A percentile compares a stretch with the other conserved stretches of the same genome.
Conservation (phyloP, 2,888 invertebrate genomes). For the Lydus trimaculatus region DNA sequence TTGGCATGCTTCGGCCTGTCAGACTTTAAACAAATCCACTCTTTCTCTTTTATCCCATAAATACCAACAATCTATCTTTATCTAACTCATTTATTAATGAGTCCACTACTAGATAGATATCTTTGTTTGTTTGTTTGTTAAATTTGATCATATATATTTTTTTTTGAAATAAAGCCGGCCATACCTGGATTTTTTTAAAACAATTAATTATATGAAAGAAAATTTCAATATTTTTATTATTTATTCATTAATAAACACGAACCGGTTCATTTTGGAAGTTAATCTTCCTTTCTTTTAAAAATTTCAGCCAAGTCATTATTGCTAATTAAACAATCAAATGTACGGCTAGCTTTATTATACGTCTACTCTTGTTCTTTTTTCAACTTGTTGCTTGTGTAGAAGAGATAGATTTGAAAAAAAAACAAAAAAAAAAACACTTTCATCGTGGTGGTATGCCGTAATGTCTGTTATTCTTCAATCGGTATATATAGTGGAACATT, state of each 20-base stretch:
- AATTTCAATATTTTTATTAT: background rate
- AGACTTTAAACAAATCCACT: slow-evolving; percentile 20
- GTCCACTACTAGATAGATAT: background rate
- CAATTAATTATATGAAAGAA: no score
- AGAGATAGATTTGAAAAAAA: slow-evolving; percentile 16
- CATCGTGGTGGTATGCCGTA: slow-evolving; percentile 31
- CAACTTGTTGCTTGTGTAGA: slow-evolving; percentile 29
- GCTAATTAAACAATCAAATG: slow-evolving; percentile 33
- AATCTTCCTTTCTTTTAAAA: slow-evolving; percentile 16
- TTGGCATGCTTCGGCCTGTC: slow-evolving; percentile 24
- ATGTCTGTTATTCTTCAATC: slow-evolving; percentile 38
- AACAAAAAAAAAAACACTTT: background rate
- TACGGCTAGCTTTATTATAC: slow-evolving; percentile 35
- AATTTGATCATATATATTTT: background rate
- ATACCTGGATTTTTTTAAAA: background rate
- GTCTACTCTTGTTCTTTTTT: slow-evolving; percentile 15
- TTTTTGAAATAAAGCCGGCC: background rate
- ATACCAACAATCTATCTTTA: background rate
- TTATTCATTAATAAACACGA: background rate
- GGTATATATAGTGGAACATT: slow-evolving; percentile 17
- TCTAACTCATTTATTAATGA: background rate
- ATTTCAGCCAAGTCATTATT: slow-evolving; percentile 24
- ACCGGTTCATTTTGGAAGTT: slow-evolving; percentile 3
- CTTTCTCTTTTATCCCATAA: slow-evolving; percentile 6
- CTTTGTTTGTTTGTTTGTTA: background rate